Base-by-base conservation (phyloP, 2,888 invertebrate species). In the Tanytarsus gracilentus region DNA sequence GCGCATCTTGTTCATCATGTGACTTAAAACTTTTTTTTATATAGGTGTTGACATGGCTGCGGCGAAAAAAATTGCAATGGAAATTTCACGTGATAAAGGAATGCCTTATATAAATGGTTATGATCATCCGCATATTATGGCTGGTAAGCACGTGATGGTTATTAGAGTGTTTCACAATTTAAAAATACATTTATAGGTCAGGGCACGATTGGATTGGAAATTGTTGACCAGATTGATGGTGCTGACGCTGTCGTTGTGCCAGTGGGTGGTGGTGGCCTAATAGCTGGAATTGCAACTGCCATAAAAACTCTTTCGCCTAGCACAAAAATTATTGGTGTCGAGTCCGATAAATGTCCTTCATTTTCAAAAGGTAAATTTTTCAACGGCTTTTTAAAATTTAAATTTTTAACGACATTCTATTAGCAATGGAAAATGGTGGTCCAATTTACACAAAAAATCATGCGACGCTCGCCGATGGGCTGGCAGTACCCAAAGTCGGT, bases 121-220 rank as follows among this genome's bases (percentile, higher is more conserved):
- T 69, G 96, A 97, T 72, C 93, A 96, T 72, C 95, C 95, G 1
- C n/a, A 16, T 2, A 55, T 55, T n/a, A n/a, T n/a, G n/a, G n/a
- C n/a, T n/a, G n/a, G n/a, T n/a, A n/a, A n/a, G n/a, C n/a, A n/a
- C n/a, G n/a, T n/a, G n/a, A n/a, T n/a, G n/a, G n/a, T n/a, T n/a
- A n/a, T n/a, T n/a, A n/a, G n/a, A n/a, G n/a, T n/a, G n/a, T n/a
- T n/a, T n/a, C n/a, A n/a, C n/a, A n/a, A n/a, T n/a, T n/a, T n/a
- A n/a, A 16, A 14, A 39, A 3, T 39, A 39, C 85, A 94, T 70
- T 92, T 96, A 63, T n/a, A n/a, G 96, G 96, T 0, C 95, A 95
- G 72, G 96, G 96, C 8, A 96, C 96, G 0, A 81, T 94, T 68
- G 96, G 93, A 0, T 75, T 97, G 66, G 96, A 96, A 76, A 93